Evolutionary conservation across 2,797 vertebrate species (phyloP).

Genomic region (Esox lucius): DNA sequence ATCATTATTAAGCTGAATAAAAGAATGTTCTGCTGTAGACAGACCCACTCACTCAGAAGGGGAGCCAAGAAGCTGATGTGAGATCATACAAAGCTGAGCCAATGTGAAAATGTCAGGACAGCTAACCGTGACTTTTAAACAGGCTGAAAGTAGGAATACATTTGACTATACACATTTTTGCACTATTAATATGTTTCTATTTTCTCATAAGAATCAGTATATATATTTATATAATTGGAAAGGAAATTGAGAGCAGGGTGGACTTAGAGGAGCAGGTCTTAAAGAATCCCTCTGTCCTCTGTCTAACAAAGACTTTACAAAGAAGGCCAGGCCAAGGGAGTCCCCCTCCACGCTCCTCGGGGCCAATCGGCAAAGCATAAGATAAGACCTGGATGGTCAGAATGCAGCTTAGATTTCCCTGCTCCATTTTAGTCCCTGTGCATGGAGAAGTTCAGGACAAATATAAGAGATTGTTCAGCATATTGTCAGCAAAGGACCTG

Average conservation of each 20-base stretch:
- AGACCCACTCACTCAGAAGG: conserved; percentile 36
- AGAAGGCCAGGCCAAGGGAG: conserved; percentile 22
- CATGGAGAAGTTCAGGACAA: too few relatives aligned
- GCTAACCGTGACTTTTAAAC: background rate
- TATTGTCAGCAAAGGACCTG: too few relatives aligned
- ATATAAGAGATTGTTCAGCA: too few relatives aligned
- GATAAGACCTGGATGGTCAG: conserved; percentile 17
- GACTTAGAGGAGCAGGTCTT: background rate
- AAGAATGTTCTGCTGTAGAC: background rate
- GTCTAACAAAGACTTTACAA: conserved; percentile 51
- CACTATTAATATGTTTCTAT: too few relatives aligned
- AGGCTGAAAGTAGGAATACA: background rate
- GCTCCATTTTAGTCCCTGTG: conserved; percentile 19
- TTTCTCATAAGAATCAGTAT: too few relatives aligned
- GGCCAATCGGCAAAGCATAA: conserved; percentile 13
- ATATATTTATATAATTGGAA: too few relatives aligned
- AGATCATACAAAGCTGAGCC: background rate
- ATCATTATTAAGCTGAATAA: conserved; percentile 3
- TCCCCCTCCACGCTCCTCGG: background rate
- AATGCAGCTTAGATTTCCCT: conserved; percentile 39
- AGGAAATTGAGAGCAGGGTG: background rate
- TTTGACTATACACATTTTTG: background rate
- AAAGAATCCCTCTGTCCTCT: background rate
- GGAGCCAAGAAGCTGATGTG: background rate
- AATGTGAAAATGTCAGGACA: background rate